Conservation (phyloP, 92 coral and sea anemone species). For the Scolanthus callimorphus region DNA sequence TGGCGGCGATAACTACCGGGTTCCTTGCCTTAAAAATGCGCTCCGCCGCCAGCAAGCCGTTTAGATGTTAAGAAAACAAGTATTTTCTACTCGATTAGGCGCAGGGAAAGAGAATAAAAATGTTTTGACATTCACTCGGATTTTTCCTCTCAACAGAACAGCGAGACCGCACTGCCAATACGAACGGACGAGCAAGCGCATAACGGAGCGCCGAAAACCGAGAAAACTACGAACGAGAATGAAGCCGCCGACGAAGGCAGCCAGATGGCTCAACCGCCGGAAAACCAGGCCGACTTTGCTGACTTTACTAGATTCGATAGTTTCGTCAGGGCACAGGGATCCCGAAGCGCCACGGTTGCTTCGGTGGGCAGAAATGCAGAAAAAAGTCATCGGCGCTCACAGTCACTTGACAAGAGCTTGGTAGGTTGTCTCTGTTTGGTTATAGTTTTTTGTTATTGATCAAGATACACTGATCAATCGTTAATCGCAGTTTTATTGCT, state of each 20-base stretch:
- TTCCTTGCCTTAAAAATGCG: no score
- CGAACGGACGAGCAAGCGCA: constrained; percentile 15
- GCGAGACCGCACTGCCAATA: constrained; percentile 34
- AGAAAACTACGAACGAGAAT: neutral
- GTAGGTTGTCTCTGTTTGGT: no score
- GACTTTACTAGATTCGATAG: constrained; percentile 94
- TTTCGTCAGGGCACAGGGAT: constrained; percentile 60
- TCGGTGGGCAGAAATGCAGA: neutral
- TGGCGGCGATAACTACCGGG: no score
- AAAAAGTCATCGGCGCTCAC: constrained; percentile 69
- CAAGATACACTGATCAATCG: no score
- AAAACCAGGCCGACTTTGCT: constrained; percentile 75
- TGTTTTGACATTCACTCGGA: no score
- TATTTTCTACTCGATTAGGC: no score
- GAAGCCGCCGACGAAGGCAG: neutral
- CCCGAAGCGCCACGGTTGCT: neutral
- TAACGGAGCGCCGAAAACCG: neutral
- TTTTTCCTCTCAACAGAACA: constrained; percentile 25
- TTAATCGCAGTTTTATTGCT: no score
- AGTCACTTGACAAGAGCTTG: constrained; percentile 73
- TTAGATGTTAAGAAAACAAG: no score
- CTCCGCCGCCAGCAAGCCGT: no score
- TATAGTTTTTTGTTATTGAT: no score
- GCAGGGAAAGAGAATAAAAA: no score
- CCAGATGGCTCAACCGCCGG: neutral